Percentiles rank a stretch among this genome's conserved stretches.
Conservation (phyloP, 2,888 invertebrate genomes). For the Ichneumoninae sp. region DNA sequence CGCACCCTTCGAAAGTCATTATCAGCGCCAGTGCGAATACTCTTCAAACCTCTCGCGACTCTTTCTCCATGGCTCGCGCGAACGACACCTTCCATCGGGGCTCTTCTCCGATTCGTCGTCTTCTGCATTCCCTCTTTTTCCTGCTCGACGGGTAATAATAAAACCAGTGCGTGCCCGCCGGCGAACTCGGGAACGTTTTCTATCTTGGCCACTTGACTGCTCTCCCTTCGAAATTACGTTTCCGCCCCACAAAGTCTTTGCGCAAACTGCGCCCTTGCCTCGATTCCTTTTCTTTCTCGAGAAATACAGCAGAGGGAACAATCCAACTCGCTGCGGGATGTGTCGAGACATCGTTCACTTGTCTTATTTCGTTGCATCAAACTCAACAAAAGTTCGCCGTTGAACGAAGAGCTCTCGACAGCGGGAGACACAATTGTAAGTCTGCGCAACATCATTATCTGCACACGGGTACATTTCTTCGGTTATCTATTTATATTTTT, state of each 20-base stretch:
- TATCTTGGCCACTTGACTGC: constrained; percentile 1
- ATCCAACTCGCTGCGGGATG: not conserved
- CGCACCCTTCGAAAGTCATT: constrained; percentile 49
- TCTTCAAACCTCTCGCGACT: constrained; percentile 23
- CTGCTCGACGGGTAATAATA: constrained; percentile 1
- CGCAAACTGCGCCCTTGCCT: not conserved
- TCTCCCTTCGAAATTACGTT: constrained; percentile 3
- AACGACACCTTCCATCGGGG: constrained; percentile 9
- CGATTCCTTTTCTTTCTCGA: not conserved
- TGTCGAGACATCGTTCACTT: not conserved
- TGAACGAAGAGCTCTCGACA: not conserved
- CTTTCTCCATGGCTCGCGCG: not conserved
- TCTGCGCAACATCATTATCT: not conserved
- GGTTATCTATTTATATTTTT: no score
- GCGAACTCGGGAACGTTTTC: not conserved
- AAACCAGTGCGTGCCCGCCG: constrained; percentile 5
- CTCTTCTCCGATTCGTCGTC: not conserved
- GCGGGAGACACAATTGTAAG: not conserved
- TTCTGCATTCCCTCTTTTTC: constrained; percentile 2
- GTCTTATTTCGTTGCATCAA: not conserved
- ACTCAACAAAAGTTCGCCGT: not conserved
- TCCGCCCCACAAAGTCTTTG: constrained; percentile 19
- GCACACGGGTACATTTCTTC: not conserved
- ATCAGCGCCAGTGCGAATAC: constrained; percentile 25
- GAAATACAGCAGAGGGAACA: not conserved